Evolutionary conservation across 2,888 invertebrate genomes (phyloP).

Genomic region (Drosophila mimica): DNA sequence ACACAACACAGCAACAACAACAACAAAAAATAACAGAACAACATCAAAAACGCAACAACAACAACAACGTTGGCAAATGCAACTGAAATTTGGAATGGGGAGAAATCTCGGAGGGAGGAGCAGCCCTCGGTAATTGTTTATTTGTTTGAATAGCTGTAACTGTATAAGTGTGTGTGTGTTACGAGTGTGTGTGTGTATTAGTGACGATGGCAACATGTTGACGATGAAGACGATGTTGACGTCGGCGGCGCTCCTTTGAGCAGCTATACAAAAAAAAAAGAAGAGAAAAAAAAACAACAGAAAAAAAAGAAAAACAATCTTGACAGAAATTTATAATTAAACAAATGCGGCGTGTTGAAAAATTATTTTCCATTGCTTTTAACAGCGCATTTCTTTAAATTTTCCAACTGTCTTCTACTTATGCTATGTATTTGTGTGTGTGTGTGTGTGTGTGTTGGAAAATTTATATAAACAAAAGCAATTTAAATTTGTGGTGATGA

Average conservation of each 20-base stretch:
- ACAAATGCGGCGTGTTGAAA: conserved; percentile 75
- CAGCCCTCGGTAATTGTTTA: conserved; percentile 67
- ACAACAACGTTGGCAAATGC: conserved; percentile 61
- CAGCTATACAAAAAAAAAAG: conserved; percentile 25
- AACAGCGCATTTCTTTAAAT: conserved; percentile 73
- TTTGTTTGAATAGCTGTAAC: conserved; percentile 66
- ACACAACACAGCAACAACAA: conserved; percentile 18
- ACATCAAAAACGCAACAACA: conserved; percentile 47
- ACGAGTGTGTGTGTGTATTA: conserved; percentile 13
- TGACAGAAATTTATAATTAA: conserved; percentile 80
- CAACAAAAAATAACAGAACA: conserved; percentile 40
- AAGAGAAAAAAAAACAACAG: background rate
- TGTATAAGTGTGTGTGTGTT: conserved; percentile 2
- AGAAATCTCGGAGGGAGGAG: conserved; percentile 27
- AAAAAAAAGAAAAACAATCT: conserved; percentile 57
- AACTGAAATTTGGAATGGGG: conserved; percentile 33
- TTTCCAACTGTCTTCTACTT: conserved; percentile 61
- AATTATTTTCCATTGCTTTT: conserved; percentile 75
- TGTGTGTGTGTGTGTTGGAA: conserved; percentile 30
- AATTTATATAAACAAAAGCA: conserved; percentile 76
- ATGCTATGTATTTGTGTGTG: conserved; percentile 11
- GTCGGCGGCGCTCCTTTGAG: conserved; percentile 77
- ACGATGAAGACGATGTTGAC: conserved; percentile 50
- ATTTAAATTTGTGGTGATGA: conserved; percentile 78
- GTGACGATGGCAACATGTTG: conserved; percentile 68